Evolutionary conservation across 2,888 invertebrate species (phyloP).

Genomic region (Danaus chrysippus): DNA sequence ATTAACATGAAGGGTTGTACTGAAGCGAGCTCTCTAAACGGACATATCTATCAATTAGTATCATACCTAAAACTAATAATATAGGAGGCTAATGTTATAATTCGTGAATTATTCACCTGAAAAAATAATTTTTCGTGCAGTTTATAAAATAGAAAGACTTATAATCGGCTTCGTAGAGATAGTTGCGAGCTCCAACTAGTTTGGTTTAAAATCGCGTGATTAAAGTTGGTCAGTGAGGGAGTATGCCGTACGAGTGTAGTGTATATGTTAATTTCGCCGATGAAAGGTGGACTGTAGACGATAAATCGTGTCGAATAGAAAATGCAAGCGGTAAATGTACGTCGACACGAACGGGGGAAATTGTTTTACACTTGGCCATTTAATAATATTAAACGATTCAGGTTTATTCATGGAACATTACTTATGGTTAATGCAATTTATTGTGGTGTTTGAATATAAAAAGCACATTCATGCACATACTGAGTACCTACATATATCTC

Average conservation of each 20-base stretch:
- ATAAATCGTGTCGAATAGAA: constrained; percentile 25
- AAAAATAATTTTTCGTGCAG: too few species aligned
- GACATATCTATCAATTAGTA: too few species aligned
- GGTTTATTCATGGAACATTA: too few species aligned
- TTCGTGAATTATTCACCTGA: too few species aligned
- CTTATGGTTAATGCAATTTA: too few species aligned
- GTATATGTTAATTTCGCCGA: constrained; percentile 13
- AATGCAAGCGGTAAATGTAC: constrained; percentile 17
- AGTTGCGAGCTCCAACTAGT: constrained; percentile 1
- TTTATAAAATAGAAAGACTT: neutral
- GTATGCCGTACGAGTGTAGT: neutral
- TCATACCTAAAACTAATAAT: too few species aligned
- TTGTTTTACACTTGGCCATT: constrained; percentile 2
- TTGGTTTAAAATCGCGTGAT: constrained; percentile 3
- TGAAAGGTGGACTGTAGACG: constrained; percentile 26
- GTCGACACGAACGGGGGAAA: constrained; percentile 4
- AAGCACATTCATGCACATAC: too few species aligned
- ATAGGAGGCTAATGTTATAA: too few species aligned
- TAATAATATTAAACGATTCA: neutral
- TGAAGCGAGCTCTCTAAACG: too few species aligned
- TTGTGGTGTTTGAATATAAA: too few species aligned
- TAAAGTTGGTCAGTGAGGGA: neutral
- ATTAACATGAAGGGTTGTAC: too few species aligned
- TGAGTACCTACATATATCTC: too few species aligned
- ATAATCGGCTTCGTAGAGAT: neutral